These are phyloP conservation scores for Rapana venosa DNA, from an alignment of 2,888 invertebrate species.

Conservation along the genomic window DNA sequence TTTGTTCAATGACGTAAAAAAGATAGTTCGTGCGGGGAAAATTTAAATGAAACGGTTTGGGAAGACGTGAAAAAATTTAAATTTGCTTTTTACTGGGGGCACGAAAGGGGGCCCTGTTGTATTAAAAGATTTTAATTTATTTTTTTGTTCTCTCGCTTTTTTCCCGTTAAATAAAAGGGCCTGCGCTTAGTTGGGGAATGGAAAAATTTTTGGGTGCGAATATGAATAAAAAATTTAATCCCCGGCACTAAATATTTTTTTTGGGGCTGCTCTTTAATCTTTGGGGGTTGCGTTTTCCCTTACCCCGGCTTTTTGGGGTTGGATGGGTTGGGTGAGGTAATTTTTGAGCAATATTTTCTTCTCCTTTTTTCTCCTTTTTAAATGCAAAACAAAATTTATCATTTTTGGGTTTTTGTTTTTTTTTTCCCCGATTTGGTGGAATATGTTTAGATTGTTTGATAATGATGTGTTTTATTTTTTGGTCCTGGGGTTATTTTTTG, in stretches of 20 bases:
- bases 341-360: neutral
- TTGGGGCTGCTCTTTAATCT: neutral
- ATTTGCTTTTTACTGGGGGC: constrained; percentile 14
- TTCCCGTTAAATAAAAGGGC: neutral
- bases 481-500: no score
- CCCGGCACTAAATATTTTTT: neutral
- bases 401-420: no score
- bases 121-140: constrained; percentile 20
- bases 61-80: neutral
- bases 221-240: neutral
- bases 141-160: neutral
- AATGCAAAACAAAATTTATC: no score
- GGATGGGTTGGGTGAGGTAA: neutral
- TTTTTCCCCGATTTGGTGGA: no score
- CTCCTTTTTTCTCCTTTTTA: no score
- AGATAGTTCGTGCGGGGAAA: neutral
- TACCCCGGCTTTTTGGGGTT: neutral
- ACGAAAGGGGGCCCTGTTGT: constrained; percentile 8
- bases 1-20: constrained; percentile 14
- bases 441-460: no score
- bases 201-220: constrained; percentile 15
- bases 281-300: neutral
- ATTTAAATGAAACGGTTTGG: neutral
- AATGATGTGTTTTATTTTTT: no score
- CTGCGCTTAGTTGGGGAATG: neutral